Conservation (phyloP, 2,113 vertebrate species). For the Phasianus colchicus region DNA sequence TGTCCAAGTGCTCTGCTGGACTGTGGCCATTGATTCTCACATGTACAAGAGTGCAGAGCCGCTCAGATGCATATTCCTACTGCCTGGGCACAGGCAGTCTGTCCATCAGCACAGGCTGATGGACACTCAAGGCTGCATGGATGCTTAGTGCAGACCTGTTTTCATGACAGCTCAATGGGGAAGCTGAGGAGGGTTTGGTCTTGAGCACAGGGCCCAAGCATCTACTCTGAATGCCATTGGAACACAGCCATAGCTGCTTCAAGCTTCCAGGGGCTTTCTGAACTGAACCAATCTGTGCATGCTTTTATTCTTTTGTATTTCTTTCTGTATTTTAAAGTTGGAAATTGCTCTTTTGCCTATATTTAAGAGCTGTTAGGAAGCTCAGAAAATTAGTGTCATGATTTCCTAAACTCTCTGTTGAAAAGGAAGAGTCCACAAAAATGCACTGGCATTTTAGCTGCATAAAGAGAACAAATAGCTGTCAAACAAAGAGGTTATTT, state of each 20-base stretch:
- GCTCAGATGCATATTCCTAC: fast-evolving
- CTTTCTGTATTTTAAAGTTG: not conserved
- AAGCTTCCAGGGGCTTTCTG: not conserved
- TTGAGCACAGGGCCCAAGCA: fast-evolving
- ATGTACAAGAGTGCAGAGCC: not conserved
- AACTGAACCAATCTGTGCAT: fast-evolving
- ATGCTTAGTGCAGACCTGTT: fast-evolving
- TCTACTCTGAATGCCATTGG: not conserved
- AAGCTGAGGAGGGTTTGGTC: not conserved
- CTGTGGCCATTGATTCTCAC: fast-evolving
- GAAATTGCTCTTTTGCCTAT: conserved; percentile 20
- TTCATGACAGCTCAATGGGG: fast-evolving
- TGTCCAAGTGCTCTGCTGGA: fast-evolving
- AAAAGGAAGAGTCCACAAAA: conserved; percentile 16
- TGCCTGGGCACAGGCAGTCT: not conserved
- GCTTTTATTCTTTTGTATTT: not conserved
- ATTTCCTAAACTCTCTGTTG: conserved; percentile 46
- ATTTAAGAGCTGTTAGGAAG: conserved; percentile 20
- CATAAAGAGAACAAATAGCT: conserved; percentile 34
- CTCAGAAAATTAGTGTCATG: conserved; percentile 10
- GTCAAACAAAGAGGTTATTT: conserved; percentile 49
- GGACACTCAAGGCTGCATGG: fast-evolving
- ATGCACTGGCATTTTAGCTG: conserved; percentile 25
- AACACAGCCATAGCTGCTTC: not conserved
- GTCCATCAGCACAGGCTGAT: not conserved